phyloP scores from a whole-genome alignment of 2,888 invertebrate genomes.

The Cataglyphis altisquamis region DNA sequence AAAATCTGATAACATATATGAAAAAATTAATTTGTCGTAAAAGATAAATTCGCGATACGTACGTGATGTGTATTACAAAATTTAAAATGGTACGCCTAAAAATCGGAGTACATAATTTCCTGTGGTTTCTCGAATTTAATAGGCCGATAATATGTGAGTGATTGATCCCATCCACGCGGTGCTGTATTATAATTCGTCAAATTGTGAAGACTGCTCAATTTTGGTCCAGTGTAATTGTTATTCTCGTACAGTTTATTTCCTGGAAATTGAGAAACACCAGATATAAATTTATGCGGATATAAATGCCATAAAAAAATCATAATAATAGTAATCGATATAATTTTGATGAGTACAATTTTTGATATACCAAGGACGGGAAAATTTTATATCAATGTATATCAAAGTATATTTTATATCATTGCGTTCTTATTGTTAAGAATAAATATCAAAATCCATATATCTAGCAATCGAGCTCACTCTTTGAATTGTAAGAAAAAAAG shows the following conservation, averaged over 20 bases:
- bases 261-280: slow-evolving; percentile 61
- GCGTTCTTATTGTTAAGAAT: background rate
- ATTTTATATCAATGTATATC: background rate
- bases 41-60: slow-evolving; percentile 36
- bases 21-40: slow-evolving; percentile 11
- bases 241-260: slow-evolving; percentile 79
- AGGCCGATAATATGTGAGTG: slow-evolving; percentile 90
- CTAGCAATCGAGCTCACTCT: background rate
- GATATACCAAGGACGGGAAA: background rate
- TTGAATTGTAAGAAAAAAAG: background rate
- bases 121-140: slow-evolving; percentile 90
- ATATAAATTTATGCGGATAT: background rate
- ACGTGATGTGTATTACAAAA: slow-evolving; percentile 52
- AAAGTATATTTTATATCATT: background rate
- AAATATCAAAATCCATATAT: background rate
- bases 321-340: background rate
- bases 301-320: background rate
- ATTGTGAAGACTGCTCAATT: slow-evolving; percentile 83
- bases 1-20: background rate
- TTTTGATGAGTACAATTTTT: background rate
- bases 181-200: slow-evolving; percentile 93
- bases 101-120: slow-evolving; percentile 84
- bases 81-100: slow-evolving; percentile 71
- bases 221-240: slow-evolving; percentile 81
- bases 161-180: slow-evolving; percentile 93